Evolutionary conservation across 2,888 invertebrate species (phyloP).

Genomic region (Theretra japonica): DNA sequence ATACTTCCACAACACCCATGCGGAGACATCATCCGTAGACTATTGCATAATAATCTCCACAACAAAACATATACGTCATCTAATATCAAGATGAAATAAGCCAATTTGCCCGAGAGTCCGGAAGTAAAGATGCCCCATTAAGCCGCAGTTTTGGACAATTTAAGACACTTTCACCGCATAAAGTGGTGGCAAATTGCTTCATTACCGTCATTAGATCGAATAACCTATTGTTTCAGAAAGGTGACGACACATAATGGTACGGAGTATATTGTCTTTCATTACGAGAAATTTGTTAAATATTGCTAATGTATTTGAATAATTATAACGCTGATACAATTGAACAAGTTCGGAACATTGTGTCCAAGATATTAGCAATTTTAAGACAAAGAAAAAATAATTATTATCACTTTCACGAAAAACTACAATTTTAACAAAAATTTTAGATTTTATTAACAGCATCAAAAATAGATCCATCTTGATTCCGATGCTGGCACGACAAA

Average conservation of each 20-base stretch:
- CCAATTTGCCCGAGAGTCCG: conserved; percentile 17
- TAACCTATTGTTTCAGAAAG: conserved; percentile 38
- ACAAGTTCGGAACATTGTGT: too few species aligned
- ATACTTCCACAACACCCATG: too few species aligned
- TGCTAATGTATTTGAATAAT: too few species aligned
- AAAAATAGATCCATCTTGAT: too few species aligned
- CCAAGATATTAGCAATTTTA: too few species aligned
- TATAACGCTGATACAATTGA: too few species aligned
- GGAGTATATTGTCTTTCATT: not conserved
- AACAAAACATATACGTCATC: not conserved
- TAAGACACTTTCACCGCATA: conserved; percentile 41
- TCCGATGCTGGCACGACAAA: too few species aligned
- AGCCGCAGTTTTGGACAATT: conserved; percentile 33
- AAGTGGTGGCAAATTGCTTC: conserved; percentile 39
- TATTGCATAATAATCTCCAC: not conserved
- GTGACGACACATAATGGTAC: not conserved
- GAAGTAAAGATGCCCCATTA: conserved; percentile 6
- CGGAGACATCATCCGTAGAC: not conserved
- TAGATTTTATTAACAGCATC: too few species aligned
- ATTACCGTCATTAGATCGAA: conserved; percentile 43
- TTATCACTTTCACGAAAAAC: too few species aligned
- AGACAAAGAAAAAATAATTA: too few species aligned
- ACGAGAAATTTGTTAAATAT: not conserved
- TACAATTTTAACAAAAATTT: too few species aligned
- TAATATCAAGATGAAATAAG: not conserved